Conservation (phyloP, 2,113 vertebrate species). For the Sterrhoptilus dennistouni region DNA sequence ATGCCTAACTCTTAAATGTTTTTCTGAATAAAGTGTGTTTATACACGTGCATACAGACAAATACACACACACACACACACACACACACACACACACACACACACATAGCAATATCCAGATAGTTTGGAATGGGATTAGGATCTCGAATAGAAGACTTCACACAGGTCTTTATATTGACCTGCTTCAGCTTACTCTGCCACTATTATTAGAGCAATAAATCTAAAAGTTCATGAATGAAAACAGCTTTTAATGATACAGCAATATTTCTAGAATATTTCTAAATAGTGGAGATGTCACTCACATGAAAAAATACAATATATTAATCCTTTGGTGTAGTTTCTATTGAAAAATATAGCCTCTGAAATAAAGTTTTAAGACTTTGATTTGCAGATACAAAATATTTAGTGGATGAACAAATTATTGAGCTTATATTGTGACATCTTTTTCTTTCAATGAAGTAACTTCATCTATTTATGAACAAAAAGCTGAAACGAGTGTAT, state of each 20-base stretch:
- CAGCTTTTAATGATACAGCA: background rate
- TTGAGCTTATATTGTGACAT: background rate
- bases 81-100: fast-evolving
- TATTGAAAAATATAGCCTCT: conserved; percentile 16
- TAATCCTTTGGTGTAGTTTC: background rate
- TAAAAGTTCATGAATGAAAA: background rate
- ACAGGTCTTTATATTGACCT: background rate
- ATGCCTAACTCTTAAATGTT: background rate
- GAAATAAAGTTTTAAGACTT: background rate
- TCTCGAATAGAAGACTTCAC: background rate
- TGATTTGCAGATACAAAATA: background rate
- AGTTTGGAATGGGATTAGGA: background rate
- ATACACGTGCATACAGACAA: fast-evolving
- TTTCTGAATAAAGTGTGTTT: background rate
- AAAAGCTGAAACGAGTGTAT: background rate
- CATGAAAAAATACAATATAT: background rate
- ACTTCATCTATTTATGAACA: background rate
- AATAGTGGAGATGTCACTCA: background rate
- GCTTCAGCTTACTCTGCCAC: background rate
- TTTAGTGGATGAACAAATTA: background rate
- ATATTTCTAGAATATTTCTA: background rate
- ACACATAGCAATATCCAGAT: background rate
- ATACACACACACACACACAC: too few species aligned
- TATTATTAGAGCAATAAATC: background rate
- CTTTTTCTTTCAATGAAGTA: background rate